These are phyloP conservation scores for Archips crataeganus DNA, from an alignment of 2,888 invertebrate genomes.

Conservation along the genomic window DNA sequence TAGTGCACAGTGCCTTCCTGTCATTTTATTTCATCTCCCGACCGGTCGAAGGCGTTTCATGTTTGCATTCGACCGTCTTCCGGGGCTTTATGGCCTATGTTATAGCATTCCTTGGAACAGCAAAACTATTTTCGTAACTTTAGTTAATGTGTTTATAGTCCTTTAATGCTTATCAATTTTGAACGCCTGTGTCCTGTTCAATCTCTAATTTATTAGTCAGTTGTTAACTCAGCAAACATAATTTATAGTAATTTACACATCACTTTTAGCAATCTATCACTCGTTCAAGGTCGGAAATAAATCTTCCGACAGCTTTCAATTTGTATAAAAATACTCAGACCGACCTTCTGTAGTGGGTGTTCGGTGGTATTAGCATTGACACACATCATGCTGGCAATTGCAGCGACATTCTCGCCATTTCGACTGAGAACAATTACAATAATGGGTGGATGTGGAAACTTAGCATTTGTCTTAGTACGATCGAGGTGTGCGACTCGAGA, in stretches of 20 bases:
- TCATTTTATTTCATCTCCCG: slow-evolving; percentile 21
- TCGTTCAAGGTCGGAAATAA: slow-evolving; percentile 42
- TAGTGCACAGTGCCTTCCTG: slow-evolving; percentile 22
- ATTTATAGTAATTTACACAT: slow-evolving; percentile 15
- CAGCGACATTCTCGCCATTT: slow-evolving; percentile 67
- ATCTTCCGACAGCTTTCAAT: slow-evolving; percentile 62
- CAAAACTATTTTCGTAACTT: background rate
- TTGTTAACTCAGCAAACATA: background rate
- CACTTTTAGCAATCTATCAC: slow-evolving; percentile 12
- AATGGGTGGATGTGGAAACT: slow-evolving; percentile 55
- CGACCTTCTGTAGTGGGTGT: slow-evolving; percentile 73
- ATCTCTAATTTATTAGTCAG: background rate
- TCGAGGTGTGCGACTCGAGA: slow-evolving; percentile 43
- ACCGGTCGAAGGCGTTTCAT: slow-evolving; percentile 19
- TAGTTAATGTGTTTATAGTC: background rate
- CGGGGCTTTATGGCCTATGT: slow-evolving; percentile 24
- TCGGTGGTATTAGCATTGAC: slow-evolving; percentile 77
- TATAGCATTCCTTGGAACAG: slow-evolving; percentile 8
- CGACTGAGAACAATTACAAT: slow-evolving; percentile 63
- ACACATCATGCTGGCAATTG: slow-evolving; percentile 69
- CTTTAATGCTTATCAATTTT: background rate
- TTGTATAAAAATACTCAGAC: slow-evolving; percentile 55
- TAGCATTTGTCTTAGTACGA: slow-evolving; percentile 45
- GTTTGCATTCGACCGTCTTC: slow-evolving; percentile 30
- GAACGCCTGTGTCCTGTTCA: background rate